phyloP scores from a whole-genome alignment of 2,888 invertebrate genomes.

The Scaptomyza tumidula region DNA sequence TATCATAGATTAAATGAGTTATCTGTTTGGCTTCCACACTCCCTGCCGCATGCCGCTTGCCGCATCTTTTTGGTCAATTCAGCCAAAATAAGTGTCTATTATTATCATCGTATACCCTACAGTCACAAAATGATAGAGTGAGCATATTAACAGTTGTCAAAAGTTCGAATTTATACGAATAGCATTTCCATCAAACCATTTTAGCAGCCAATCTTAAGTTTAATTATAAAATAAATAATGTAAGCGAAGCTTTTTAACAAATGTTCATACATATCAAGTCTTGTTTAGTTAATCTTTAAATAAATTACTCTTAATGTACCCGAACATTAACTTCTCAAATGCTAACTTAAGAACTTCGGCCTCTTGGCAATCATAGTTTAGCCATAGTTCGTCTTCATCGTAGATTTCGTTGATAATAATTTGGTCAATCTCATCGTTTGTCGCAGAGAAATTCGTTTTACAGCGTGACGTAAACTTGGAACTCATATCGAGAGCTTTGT shows the following conservation, averaged over 20 bases:
- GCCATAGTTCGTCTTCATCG: neutral
- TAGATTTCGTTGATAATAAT: neutral
- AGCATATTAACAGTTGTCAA: neutral
- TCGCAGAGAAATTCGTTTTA: neutral
- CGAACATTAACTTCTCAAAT: neutral
- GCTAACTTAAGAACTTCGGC: neutral
- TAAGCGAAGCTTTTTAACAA: too few relatives aligned
- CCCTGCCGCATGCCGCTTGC: neutral
- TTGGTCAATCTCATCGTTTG: neutral
- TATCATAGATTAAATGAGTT: conserved; percentile 61
- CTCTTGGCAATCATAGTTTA: neutral
- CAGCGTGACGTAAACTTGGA: neutral
- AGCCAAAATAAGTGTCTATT: conserved; percentile 29
- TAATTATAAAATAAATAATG: too few relatives aligned
- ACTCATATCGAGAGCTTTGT: neutral
- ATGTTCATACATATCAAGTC: too few relatives aligned
- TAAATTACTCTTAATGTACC: neutral
- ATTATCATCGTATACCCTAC: neutral
- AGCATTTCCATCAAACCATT: too few relatives aligned
- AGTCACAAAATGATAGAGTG: neutral
- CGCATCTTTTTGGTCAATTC: conserved; percentile 10
- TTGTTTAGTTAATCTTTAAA: neutral
- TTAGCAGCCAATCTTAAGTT: too few relatives aligned
- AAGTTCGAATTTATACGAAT: too few relatives aligned
- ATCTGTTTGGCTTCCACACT: conserved; percentile 33